Base-by-base conservation (phyloP, 1,140 invertebrate genomes). In the Cepaea nemoralis region DNA sequence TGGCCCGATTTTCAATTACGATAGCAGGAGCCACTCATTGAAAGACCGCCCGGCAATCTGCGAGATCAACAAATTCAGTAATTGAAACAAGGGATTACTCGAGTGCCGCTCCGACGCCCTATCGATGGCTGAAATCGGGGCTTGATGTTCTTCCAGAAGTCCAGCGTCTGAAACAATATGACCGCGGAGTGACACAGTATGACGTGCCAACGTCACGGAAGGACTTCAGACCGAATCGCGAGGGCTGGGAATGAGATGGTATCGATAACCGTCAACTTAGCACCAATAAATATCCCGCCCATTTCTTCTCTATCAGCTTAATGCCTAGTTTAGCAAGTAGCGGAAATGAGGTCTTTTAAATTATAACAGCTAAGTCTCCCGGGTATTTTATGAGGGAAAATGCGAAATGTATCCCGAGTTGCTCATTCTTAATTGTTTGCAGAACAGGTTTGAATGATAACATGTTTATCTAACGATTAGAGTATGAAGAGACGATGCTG, bases 21-120 rank as follows among this genome's bases (percentile, higher is more conserved):
- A 59, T 74, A 45, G 37, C 42, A n/a, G n/a, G 24, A 24, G 27
- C 69, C 69, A 27, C 24, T 73, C 33, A 22, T 45, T 74, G 70
- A 74, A 80, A 63, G 48, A 74, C 33, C 45, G 42, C 31, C 48
- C 16, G 31, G n/a, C 48, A 55, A 80, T 71, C 79, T 48, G 12
- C 12, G 40, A 69, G 19, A 80, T 80, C 78, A 73, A 80, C 78
- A 73, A 71, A 80, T 74, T 71, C 69, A 80, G 37, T 80, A 55
- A 80, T 71, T 74, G 79, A 73, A 79, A 79, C 77, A 63, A 42
- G 66, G 77, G 48, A 69, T 69, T 48, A 69, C n/a, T 37, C 37
- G 48, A 35, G 39, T n/a, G 33, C 39, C 24, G 5, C 16, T 39
- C 63, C 22, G 77, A 24, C 24, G 35, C 31, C n/a, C 31, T 79